phyloP scores from a whole-genome alignment of 2,888 invertebrate species.

The Standfussiana lucernea region DNA sequence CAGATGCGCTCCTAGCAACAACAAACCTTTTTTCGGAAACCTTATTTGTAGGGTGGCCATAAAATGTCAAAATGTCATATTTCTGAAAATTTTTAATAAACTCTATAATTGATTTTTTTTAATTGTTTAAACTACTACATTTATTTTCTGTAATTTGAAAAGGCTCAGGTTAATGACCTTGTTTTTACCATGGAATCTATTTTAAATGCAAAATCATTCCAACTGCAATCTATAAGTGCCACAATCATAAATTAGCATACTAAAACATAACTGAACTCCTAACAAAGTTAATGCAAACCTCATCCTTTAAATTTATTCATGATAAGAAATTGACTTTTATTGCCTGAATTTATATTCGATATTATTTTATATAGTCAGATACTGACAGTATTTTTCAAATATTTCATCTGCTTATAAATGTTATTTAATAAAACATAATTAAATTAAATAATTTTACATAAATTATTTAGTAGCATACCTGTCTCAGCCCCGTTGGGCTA shows the following conservation, averaged over 20 bases:
- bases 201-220: not conserved
- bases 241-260: slow-evolving; percentile 18
- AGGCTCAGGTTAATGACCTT: not conserved
- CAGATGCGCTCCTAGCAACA: slow-evolving; percentile 84
- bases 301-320: not conserved
- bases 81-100: not conserved
- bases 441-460: not conserved
- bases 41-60: slow-evolving; percentile 71
- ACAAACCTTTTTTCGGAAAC: slow-evolving; percentile 83
- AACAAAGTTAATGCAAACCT: slow-evolving; percentile 3
- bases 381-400: not conserved
- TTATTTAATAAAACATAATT: not conserved
- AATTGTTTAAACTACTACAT: not conserved
- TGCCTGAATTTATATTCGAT: not conserved
- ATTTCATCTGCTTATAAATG: not conserved
- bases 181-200: not conserved
- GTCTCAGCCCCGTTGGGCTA: not conserved
- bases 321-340: not conserved
- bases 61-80: not conserved
- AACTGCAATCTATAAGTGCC: not conserved
- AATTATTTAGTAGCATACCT: not conserved
- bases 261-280: not conserved
- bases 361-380: not conserved
- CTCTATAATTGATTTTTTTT: not conserved
- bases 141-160: slow-evolving; percentile 2